Base-by-base conservation (phyloP, 1,140 invertebrate genomes). In the Fopius arisanus region DNA sequence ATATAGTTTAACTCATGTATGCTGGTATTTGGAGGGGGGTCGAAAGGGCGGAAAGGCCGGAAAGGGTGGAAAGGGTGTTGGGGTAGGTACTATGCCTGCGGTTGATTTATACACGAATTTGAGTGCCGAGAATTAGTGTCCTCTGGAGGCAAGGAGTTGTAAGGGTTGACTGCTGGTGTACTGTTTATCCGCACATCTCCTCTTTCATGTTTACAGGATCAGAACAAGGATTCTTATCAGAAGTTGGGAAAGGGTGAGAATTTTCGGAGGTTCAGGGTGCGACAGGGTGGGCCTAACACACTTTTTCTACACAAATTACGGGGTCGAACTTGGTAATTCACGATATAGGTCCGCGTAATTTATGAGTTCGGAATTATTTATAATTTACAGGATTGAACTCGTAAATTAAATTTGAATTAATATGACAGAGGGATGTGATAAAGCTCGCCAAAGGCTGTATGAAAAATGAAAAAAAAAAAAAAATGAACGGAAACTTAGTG, bases 21-120 rank as follows among this genome's bases (percentile, higher is more conserved):
- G n/a, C 14, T 16, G 9, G 43, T 48, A 48, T 48, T 48, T 14
- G 43, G 16, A 4, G 43, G 43, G 2, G 33, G 33, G 12, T 31
- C 3, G 29, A 31, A 4, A 7, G 29, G 33, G 33, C 7, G 9
- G 33, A 12, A 37, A 37, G n/a, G n/a, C n/a, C 14, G n/a, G 43
- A 48, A 48, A 48, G 54, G 23, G 54, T 5, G 23, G 54, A 26
- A 59, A 4, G 54, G 54, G 3, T 59, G 23, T 29, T 16, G 48
- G 43, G 33, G 19, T 48, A 59, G 19, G 33, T 33, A 40, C 31
- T 29, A 66, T 54, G 65, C 66, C 72, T 73, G 72, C 51, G 26
- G 66, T 48, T 73, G 72, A 73, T 73, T 73, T 73, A 73, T 73
- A 66, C 66, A 21, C 40, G 41, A 72, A 72, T 72, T 72, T 40